Conservation (phyloP, 1,140 invertebrate genomes). For the Leptinotarsa undecemlineata region DNA sequence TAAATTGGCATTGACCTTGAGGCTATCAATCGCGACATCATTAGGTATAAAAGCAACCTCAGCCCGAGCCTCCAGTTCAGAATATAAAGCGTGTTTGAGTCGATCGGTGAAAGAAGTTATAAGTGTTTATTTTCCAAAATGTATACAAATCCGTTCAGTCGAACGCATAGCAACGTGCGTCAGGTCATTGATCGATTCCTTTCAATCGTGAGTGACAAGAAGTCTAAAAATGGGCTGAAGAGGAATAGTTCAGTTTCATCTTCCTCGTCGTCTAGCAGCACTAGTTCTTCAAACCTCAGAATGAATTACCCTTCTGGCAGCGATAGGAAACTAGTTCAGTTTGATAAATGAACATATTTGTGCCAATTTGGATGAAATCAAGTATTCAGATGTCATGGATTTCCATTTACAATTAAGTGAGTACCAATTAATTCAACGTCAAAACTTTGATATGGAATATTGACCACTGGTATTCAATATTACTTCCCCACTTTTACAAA, state of each 20-base stretch:
- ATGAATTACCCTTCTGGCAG: background rate
- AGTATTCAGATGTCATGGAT: no score
- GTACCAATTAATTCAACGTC: no score
- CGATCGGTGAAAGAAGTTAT: background rate
- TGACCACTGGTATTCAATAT: no score
- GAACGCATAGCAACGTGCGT: slow-evolving; percentile 71
- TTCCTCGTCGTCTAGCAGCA: background rate
- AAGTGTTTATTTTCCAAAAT: slow-evolving; percentile 50
- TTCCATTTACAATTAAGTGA: no score
- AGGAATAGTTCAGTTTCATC: background rate
- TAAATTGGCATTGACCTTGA: slow-evolving; percentile 12
- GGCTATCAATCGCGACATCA: background rate
- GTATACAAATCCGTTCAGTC: slow-evolving; percentile 73
- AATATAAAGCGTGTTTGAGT: background rate
- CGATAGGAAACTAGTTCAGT: background rate
- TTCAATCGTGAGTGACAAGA: background rate
- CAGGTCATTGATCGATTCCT: slow-evolving; percentile 64
- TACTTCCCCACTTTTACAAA: no score
- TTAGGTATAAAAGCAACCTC: background rate
- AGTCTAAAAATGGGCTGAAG: slow-evolving; percentile 9
- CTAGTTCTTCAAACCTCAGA: background rate
- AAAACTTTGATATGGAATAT: no score
- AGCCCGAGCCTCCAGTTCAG: background rate
- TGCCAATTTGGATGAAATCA: no score
- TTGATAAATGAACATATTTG: background rate